These are phyloP conservation scores for Anthophora plumipes DNA, from an alignment of 2,888 invertebrate species.

Conservation along the genomic window DNA sequence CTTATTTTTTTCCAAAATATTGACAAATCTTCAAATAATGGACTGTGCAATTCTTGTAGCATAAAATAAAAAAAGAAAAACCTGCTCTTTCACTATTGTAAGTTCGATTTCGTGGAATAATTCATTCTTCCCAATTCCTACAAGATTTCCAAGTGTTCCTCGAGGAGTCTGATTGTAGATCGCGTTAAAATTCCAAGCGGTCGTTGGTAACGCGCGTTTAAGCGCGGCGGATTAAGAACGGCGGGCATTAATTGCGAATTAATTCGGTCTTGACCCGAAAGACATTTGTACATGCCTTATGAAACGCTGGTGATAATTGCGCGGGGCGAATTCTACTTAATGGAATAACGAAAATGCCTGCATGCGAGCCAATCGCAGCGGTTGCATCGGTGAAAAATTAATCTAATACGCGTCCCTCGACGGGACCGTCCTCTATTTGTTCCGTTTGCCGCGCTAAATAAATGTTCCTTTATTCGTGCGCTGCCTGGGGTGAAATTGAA, in stretches of 20 bases:
- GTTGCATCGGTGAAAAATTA: conserved; percentile 49
- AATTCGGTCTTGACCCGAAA: conserved; percentile 49
- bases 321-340: conserved; percentile 40
- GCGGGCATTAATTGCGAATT: conserved; percentile 49
- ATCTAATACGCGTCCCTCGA: conserved; percentile 45
- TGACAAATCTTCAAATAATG: no score
- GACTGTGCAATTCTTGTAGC: no score
- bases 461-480: not conserved
- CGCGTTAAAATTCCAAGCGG: conserved; percentile 30
- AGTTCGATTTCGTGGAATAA: no score
- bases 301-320: conserved; percentile 46
- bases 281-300: conserved; percentile 36
- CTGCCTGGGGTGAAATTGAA: not conserved
- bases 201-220: conserved; percentile 40
- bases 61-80: no score
- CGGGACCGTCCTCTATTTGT: conserved; percentile 13
- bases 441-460: conserved; percentile 5
- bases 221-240: conserved; percentile 38
- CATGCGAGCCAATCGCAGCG: conserved; percentile 44
- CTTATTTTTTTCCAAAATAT: no score
- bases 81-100: no score
- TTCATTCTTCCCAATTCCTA: no score
- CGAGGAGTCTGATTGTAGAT: not conserved
- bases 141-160: no score
- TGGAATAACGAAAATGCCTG: conserved; percentile 53